phyloP scores from a whole-genome alignment of 2,113 vertebrate species.

The Pardalotus punctatus region DNA sequence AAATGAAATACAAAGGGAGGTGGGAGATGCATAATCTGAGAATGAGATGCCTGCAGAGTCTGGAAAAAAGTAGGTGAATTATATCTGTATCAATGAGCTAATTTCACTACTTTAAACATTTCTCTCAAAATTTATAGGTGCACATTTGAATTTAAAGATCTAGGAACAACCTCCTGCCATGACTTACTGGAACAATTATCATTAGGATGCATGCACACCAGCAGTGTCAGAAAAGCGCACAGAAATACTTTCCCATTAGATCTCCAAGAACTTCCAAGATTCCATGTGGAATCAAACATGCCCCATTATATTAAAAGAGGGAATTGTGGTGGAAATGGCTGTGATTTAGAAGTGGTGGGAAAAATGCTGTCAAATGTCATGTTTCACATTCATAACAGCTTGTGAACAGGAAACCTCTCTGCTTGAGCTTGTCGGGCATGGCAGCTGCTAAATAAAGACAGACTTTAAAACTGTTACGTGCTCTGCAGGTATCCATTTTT shows the following conservation, averaged over 20 bases:
- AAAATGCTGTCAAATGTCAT: slow-evolving; percentile 67
- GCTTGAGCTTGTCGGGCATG: slow-evolving; percentile 54
- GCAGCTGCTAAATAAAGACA: slow-evolving; percentile 46
- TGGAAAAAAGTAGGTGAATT: background rate
- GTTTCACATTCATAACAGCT: slow-evolving; percentile 67
- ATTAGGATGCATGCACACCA: background rate
- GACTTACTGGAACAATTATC: background rate
- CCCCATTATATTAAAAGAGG: slow-evolving; percentile 43
- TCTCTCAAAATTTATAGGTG: background rate
- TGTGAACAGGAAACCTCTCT: slow-evolving; percentile 74
- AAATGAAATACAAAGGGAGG: background rate
- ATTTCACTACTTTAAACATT: background rate
- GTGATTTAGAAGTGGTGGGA: slow-evolving; percentile 18
- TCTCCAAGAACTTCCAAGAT: background rate
- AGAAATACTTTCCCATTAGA: background rate
- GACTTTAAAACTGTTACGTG: slow-evolving; percentile 18
- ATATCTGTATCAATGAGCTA: background rate
- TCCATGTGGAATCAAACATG: background rate
- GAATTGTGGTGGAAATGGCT: slow-evolving; percentile 44
- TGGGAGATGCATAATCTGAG: background rate
- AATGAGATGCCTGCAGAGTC: background rate
- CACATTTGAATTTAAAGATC: background rate
- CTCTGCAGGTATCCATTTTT: slow-evolving; percentile 48
- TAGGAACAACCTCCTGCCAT: background rate
- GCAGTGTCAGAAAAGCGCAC: background rate